Conservation (phyloP, 2,113 vertebrate species). For the Mugil cephalus region DNA sequence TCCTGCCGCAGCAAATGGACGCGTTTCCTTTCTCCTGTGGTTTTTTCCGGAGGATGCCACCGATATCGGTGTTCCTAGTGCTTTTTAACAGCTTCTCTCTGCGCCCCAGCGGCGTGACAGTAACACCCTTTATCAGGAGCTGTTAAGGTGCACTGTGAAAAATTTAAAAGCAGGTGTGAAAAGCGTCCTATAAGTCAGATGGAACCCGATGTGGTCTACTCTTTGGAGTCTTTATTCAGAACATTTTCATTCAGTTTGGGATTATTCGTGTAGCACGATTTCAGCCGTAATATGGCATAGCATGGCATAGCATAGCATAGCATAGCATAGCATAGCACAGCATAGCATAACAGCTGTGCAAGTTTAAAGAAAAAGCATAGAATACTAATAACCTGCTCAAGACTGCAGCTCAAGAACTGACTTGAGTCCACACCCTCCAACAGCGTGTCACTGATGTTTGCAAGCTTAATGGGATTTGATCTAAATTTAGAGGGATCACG, state of each 20-base stretch:
- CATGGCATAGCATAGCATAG: too few species aligned
- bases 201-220: conserved; percentile 47
- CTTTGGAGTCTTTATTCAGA: conserved; percentile 16
- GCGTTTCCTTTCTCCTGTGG: conserved; percentile 26
- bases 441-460: conserved; percentile 67
- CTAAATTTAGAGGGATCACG: conserved; percentile 81
- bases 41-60: conserved; percentile 22
- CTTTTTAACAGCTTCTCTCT: conserved; percentile 71
- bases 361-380: not conserved
- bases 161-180: conserved; percentile 71
- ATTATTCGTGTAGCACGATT: too few species aligned
- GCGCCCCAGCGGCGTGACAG: conserved; percentile 41
- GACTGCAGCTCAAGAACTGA: conserved; percentile 29
- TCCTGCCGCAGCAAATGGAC: conserved; percentile 44
- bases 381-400: conserved; percentile 34
- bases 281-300: too few species aligned
- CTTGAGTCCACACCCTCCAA: conserved; percentile 52
- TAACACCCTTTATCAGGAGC: conserved; percentile 66
- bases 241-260: not conserved
- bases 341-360: not conserved
- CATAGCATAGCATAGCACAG: too few species aligned
- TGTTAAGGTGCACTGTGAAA: conserved; percentile 68
- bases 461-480: conserved; percentile 82
- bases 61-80: conserved; percentile 51
- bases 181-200: conserved; percentile 70